A percentile compares a stretch with the other conserved stretches of the same genome.
Conservation (phyloP, 2,113 vertebrate species). For the Acrocephalus arundinaceus region DNA sequence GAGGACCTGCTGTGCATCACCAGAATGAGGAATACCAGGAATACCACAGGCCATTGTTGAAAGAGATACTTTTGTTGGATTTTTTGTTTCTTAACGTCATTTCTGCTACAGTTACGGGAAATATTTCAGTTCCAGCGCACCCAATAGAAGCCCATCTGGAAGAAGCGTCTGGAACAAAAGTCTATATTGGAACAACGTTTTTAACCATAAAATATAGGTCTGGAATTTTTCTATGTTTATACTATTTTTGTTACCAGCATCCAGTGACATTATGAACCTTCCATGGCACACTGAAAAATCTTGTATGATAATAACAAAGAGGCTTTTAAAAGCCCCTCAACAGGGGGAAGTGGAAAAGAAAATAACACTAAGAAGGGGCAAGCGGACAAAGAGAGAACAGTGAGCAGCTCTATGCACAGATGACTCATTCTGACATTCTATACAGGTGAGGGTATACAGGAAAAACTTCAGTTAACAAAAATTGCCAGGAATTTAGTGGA, state of each 20-base stretch:
- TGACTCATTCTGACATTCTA: not conserved
- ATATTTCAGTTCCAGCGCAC: not conserved
- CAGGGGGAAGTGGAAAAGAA: not conserved
- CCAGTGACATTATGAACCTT: not conserved
- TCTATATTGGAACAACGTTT: not conserved
- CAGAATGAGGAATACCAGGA: conserved; percentile 1
- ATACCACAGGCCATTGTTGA: conserved; percentile 31
- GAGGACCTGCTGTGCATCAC: conserved; percentile 26
- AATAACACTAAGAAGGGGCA: not conserved
- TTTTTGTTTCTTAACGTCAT: conserved; percentile 18
- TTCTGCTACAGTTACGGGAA: conserved; percentile 22
- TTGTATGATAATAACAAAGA: not conserved
- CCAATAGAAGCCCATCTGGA: not conserved
- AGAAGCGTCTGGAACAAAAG: conserved; percentile 21
- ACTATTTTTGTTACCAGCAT: conserved; percentile 2
- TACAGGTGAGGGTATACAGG: not conserved
- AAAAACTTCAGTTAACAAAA: conserved; percentile 5
- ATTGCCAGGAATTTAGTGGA: conserved; percentile 28
- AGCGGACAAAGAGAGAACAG: not conserved
- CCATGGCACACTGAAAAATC: not conserved
- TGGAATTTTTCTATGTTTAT: not conserved
- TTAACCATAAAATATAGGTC: not conserved
- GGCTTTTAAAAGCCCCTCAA: not conserved
- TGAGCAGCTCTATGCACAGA: not conserved
- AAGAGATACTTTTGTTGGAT: not conserved